Conservation (phyloP, 2,113 vertebrate species). For the Ellobius talpinus region DNA sequence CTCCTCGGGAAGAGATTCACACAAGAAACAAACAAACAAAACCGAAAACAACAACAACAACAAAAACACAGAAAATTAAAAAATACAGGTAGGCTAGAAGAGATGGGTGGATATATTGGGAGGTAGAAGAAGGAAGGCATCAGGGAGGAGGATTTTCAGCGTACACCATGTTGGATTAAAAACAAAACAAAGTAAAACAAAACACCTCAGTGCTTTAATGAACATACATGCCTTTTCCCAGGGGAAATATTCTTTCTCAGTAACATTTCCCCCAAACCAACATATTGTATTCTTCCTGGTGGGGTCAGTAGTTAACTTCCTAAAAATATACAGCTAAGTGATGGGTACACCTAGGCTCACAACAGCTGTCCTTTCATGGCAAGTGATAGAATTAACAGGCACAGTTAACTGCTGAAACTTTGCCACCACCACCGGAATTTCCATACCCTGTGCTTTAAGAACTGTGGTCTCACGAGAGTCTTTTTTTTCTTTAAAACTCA, state of each 20-base stretch:
- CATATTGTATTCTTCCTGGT: conserved; percentile 72
- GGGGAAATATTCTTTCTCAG: conserved; percentile 74
- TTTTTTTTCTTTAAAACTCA: conserved; percentile 83
- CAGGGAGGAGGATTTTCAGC: not conserved
- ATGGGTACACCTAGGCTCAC: conserved; percentile 81
- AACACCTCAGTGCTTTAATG: conserved; percentile 43
- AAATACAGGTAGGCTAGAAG: conserved; percentile 57
- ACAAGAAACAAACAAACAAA: conserved; percentile 12
- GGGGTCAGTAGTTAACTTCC: conserved; percentile 85
- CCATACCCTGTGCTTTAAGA: conserved; percentile 72
- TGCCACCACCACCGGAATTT: conserved; percentile 84
- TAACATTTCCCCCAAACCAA: conserved; percentile 79
- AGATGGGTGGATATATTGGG: not conserved
- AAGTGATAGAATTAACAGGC: conserved; percentile 88
- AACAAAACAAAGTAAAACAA: not conserved
- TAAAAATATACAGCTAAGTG: conserved; percentile 78
- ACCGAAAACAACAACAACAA: not conserved
- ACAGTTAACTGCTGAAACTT: conserved; percentile 86
- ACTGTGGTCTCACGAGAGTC: conserved; percentile 63
- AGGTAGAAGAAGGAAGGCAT: too few species aligned
- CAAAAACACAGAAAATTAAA: conserved; percentile 59
- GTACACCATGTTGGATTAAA: not conserved
- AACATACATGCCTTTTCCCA: not conserved
- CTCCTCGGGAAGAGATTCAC: conserved; percentile 58
- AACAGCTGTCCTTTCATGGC: conserved; percentile 85